Evolutionary conservation across 2,888 invertebrate species (phyloP).

Genomic region (Timandra comae): DNA sequence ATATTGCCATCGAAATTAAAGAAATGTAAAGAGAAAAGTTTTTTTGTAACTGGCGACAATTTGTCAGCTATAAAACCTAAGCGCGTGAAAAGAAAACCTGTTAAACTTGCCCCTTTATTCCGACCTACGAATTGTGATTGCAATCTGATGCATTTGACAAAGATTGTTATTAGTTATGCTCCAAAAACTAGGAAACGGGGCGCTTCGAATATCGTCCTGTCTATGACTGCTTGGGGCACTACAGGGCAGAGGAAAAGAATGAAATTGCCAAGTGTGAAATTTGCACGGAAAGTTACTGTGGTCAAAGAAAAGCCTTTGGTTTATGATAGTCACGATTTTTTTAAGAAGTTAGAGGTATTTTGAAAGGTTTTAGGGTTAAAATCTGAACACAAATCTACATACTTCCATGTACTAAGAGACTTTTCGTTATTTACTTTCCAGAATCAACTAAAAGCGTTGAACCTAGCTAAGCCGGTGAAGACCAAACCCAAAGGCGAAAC

Average conservation of each 20-base stretch:
- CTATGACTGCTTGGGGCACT: constrained; percentile 51
- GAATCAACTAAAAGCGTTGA: constrained; percentile 64
- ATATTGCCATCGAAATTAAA: constrained; percentile 43
- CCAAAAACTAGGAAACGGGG: constrained; percentile 53
- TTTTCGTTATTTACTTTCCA: constrained; percentile 38
- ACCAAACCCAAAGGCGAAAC: constrained; percentile 42
- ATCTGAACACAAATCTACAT: too few species aligned
- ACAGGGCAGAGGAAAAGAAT: constrained; percentile 51
- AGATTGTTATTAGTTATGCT: constrained; percentile 51
- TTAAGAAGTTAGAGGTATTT: constrained; percentile 69
- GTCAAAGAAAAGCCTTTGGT: constrained; percentile 36
- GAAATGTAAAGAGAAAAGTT: constrained; percentile 41
- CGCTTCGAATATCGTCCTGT: constrained; percentile 50
- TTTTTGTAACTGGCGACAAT: constrained; percentile 43
- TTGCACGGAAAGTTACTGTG: constrained; percentile 33
- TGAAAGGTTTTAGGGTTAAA: too few species aligned
- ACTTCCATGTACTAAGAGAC: too few species aligned
- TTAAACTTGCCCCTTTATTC: constrained; percentile 31
- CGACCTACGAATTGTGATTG: constrained; percentile 47
- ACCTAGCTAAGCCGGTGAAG: constrained; percentile 52
- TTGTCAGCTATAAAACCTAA: constrained; percentile 35
- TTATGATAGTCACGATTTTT: constrained; percentile 56
- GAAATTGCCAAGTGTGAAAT: constrained; percentile 46
- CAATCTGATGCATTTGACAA: constrained; percentile 52
- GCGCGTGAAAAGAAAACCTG: constrained; percentile 33